Evolutionary conservation across 2,888 invertebrate species (phyloP).

Genomic region (Ariolimax columbianus): DNA sequence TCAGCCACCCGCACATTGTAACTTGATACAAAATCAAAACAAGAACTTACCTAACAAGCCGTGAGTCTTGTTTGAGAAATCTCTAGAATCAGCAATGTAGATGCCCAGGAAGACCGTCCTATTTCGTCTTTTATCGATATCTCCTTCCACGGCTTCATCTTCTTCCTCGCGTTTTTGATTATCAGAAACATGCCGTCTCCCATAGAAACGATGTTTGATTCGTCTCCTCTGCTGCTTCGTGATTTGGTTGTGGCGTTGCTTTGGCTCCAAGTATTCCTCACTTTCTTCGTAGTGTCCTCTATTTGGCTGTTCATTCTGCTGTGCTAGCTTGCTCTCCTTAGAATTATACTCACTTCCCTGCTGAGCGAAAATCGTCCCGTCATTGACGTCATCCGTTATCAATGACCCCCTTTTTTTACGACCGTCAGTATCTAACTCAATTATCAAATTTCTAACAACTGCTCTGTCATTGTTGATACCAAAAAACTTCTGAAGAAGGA

Average conservation of each 20-base stretch:
- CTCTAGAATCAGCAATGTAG: slow-evolving; percentile 56
- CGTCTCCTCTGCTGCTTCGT: neutral
- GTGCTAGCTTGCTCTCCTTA: neutral
- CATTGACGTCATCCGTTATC: neutral
- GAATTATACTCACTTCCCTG: neutral
- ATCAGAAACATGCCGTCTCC: no score
- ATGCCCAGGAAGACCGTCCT: slow-evolving; percentile 54
- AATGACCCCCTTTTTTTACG: neutral
- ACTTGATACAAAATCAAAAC: no score
- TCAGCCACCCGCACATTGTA: no score
- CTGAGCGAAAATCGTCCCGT: neutral
- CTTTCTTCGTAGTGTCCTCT: no score
- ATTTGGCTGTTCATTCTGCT: neutral
- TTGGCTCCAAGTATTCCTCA: neutral
- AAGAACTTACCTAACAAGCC: slow-evolving; percentile 54
- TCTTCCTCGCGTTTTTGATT: neutral
- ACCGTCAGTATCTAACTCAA: slow-evolving; percentile 25
- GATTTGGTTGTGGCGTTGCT: neutral
- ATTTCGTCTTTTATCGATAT: slow-evolving; percentile 36
- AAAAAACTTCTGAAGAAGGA: slow-evolving; percentile 37
- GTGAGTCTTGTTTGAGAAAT: slow-evolving; percentile 53
- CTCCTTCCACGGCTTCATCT: slow-evolving; percentile 3
- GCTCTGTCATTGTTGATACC: slow-evolving; percentile 33
- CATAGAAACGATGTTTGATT: neutral
- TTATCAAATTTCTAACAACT: slow-evolving; percentile 21